Conservation (phyloP, 2,797 vertebrate species). For the Poecilia wingei region DNA sequence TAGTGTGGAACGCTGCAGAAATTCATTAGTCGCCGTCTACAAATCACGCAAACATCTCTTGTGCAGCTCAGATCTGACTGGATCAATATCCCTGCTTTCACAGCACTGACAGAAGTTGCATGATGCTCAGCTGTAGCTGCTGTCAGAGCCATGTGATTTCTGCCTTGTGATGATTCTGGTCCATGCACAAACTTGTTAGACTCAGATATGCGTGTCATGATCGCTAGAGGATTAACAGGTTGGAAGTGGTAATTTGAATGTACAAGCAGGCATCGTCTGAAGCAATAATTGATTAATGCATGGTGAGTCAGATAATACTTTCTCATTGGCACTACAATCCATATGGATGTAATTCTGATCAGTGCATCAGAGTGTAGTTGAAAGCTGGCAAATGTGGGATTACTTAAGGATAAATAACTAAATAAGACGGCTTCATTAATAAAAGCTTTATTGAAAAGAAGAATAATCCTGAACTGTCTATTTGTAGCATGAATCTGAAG, state of each 20-base stretch:
- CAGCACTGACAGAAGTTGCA: conserved; percentile 14
- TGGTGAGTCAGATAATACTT: conserved; percentile 31
- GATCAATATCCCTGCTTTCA: conserved; percentile 22
- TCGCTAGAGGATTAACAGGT: conserved; percentile 27
- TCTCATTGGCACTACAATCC: conserved; percentile 16
- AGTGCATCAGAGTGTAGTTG: conserved; percentile 15
- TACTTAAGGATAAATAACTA: background rate
- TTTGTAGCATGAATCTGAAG: conserved; percentile 11
- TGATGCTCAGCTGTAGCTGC: conserved; percentile 6
- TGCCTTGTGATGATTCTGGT: conserved; percentile 23
- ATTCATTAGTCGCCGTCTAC: conserved; percentile 53
- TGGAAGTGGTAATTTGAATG: conserved; percentile 27
- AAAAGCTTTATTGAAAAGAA: conserved; percentile 10
- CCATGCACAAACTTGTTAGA: conserved; percentile 12
- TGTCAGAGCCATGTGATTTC: background rate
- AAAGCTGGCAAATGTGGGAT: conserved; percentile 3
- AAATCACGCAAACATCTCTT: conserved; percentile 36
- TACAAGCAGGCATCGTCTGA: conserved; percentile 17
- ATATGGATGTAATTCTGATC: conserved; percentile 35
- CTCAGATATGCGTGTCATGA: background rate
- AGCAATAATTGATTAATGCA: conserved; percentile 35
- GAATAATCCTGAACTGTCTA: conserved; percentile 1
- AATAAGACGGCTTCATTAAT: background rate
- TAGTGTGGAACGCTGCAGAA: conserved; percentile 50
- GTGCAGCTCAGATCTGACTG: conserved; percentile 1